Evolutionary conservation across 2,797 vertebrate genomes (phyloP).

Genomic region (Phaenicophaeus curvirostris): DNA sequence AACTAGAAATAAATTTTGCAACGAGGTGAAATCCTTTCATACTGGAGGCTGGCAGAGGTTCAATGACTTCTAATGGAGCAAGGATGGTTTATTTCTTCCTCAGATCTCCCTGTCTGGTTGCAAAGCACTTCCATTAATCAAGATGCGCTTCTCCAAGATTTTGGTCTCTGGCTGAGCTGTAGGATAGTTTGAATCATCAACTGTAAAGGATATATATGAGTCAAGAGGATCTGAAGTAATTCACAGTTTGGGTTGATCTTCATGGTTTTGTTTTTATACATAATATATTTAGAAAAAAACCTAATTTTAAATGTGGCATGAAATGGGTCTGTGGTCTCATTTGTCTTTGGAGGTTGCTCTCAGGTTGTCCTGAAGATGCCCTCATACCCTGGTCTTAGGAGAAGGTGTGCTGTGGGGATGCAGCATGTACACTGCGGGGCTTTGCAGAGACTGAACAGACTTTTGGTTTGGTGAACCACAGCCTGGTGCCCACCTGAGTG

Average conservation of each 20-base stretch:
- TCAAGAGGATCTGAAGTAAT: neutral
- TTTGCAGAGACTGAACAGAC: neutral
- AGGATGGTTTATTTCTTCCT: neutral
- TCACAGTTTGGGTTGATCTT: neutral
- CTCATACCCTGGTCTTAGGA: accelerated
- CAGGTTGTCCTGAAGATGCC: neutral
- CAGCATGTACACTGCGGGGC: neutral
- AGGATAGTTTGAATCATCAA: neutral
- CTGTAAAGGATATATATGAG: neutral
- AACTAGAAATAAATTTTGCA: neutral
- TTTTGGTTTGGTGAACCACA: accelerated
- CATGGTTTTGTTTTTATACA: neutral
- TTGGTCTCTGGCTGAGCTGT: neutral
- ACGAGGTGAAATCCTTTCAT: too few relatives aligned
- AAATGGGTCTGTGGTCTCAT: neutral
- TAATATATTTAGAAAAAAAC: neutral
- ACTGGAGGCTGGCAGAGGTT: neutral
- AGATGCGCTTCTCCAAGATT: neutral
- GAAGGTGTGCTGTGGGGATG: accelerated
- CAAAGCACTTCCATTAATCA: neutral
- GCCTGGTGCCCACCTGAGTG: neutral
- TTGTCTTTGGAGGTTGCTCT: neutral
- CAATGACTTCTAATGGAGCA: neutral
- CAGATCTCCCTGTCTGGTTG: neutral
- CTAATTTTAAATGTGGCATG: accelerated